Conservation (phyloP, 2,888 invertebrate species). For the Pomacea canaliculata region DNA sequence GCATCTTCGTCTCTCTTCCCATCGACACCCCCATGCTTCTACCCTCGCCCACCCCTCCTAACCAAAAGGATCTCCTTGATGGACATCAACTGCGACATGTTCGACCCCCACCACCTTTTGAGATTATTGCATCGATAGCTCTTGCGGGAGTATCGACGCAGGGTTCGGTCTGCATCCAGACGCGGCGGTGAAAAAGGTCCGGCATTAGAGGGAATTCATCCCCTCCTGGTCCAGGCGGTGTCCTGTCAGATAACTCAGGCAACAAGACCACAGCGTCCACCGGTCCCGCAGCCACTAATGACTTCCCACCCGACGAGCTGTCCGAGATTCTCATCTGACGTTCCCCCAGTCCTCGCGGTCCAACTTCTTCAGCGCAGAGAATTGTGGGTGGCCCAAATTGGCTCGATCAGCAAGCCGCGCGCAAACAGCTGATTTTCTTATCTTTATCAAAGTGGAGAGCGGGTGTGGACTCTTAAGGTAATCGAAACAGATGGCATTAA, state of each 20-base stretch:
- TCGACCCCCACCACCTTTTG: constrained; percentile 8
- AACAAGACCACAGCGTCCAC: neutral
- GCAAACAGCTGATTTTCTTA: constrained; percentile 1
- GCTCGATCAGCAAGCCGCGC: neutral
- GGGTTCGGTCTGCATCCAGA: neutral
- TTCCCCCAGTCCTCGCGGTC: too few species aligned
- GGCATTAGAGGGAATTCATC: constrained; percentile 3
- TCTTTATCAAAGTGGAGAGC: too few species aligned
- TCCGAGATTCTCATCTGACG: neutral
- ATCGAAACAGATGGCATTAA: too few species aligned
- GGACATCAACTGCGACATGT: constrained; percentile 11
- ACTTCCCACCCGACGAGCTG: neutral
- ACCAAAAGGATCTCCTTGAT: neutral
- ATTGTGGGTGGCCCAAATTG: neutral
- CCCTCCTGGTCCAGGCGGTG: too few species aligned
- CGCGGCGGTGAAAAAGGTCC: neutral
- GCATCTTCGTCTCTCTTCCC: too few species aligned
- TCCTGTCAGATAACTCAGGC: constrained; percentile 6
- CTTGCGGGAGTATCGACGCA: neutral
- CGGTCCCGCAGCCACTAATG: constrained; percentile 3
- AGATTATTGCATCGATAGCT: constrained; percentile 12
- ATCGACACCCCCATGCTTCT: too few species aligned
- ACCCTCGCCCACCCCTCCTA: too few species aligned
- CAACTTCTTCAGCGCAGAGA: neutral
- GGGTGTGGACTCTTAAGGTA: too few species aligned